Base-by-base conservation (phyloP, 2,888 invertebrate genomes). In the Megaustenia siamemsis region DNA sequence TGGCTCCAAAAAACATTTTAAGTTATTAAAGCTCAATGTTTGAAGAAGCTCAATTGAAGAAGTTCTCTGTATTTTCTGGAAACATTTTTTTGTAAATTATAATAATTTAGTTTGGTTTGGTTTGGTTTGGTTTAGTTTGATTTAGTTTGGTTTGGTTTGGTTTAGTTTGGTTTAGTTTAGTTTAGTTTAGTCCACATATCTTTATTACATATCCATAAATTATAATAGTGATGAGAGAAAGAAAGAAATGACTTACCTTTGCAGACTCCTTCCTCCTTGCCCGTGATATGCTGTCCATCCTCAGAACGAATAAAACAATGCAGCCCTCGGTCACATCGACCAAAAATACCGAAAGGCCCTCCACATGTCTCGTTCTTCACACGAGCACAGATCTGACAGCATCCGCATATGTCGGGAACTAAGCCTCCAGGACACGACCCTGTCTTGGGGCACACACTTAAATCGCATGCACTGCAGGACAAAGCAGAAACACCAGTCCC, bases 331-430 rank as follows among this genome's bases (percentile, higher is more conserved):
- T 97, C 97, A 94, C 98, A 98, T 83, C 96, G 96, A 84, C 97
- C 97, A 10, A 87, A 84, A 24, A 90, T 87, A n/a, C 90, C 90
- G 88, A 96, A 95, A 84, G 96, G 95, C 69, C 96, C 96, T 43
- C 97, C 98, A 94, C 98, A 98, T 85, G 97, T 96, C 94, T 98
- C 97, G 88, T 97, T 97, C 91, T 97, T 95, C 79, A 97, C 97
- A 93, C 97, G 96, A 88, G 97, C 97, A 95, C 98, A 98, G 93
- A 97, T 97, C 95, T 96, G 96, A 94, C 98, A 98, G 95, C 98
- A 98, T 94, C 97, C 96, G 96, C 98, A 98, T 82, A 97, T 97
- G 95, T 97, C 97, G 43, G 87, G 82, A 12, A 97, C 96, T 89
- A 97, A 96, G 88, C 96, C 95, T 73, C 96, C 97, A 1, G 97